Conservation (phyloP, 2,113 vertebrate genomes). For the Chaetodon auriga region DNA sequence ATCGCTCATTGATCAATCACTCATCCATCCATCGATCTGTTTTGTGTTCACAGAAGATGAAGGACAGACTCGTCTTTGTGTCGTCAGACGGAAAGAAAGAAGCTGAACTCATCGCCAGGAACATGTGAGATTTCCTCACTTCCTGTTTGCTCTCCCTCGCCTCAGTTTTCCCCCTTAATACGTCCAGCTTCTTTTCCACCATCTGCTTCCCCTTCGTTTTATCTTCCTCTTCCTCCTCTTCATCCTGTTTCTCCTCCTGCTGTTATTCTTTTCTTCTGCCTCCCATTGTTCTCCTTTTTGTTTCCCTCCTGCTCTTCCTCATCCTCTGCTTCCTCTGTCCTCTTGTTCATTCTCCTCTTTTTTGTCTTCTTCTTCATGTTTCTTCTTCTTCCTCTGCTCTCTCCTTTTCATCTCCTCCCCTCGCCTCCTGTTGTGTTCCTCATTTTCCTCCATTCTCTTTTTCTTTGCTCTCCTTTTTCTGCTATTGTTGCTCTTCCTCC, state of each 20-base stretch:
- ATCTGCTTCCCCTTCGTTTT: too few relatives aligned
- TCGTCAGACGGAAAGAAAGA: slow-evolving; percentile 41
- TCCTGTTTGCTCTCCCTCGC: not conserved
- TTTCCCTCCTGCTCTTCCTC: not conserved
- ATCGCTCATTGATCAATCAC: too few relatives aligned
- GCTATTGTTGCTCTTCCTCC: not conserved
- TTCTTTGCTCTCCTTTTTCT: not conserved
- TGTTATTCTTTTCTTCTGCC: not conserved
- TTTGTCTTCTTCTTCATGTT: not conserved
- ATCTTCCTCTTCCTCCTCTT: too few relatives aligned
- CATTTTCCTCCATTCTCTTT: not conserved
- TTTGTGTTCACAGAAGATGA: slow-evolving; percentile 13
- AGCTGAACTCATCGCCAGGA: slow-evolving; percentile 20
- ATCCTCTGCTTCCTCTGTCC: not conserved
- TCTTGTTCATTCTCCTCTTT: too few relatives aligned
- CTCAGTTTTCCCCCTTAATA: fast-evolving
- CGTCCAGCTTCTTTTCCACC: too few relatives aligned
- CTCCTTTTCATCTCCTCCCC: not conserved
- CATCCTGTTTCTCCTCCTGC: not conserved
- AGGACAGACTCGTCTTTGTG: slow-evolving; percentile 14
- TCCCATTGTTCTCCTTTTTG: fast-evolving
- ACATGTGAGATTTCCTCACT: not conserved
- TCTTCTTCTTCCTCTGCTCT: too few relatives aligned
- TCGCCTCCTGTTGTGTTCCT: too few relatives aligned
- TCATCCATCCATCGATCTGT: too few relatives aligned